Base-by-base conservation (phyloP, 64 coral and sea anemone genomes). In the Montipora sp. region DNA sequence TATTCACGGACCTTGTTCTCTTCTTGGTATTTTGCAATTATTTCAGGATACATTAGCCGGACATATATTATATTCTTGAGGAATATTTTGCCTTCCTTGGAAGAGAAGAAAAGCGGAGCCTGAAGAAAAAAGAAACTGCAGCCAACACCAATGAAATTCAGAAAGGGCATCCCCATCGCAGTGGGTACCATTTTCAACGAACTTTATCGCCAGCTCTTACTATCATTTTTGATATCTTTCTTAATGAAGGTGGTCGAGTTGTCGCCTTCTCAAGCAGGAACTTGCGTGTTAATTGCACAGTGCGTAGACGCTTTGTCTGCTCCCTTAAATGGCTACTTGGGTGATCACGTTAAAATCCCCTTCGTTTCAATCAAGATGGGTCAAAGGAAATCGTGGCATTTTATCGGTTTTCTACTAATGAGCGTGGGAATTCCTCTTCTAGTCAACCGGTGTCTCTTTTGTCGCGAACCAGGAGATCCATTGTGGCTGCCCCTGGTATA, bases 111-210 rank as follows among this genome's bases (percentile, higher is more conserved):
- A 36, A 36, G 1, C 1, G 1, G 36, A 36, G 36, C 36, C 36
- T 36, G 36, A 36, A 36, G 36, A 36, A 36, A 36, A 36, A 36
- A 36, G 36, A 36, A 36, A 36, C 36, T 36, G 36, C 36, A 36
- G 36, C 36, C 36, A 36, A 2, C 36, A 36, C 1, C 36, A 36
- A 36, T 69, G 18, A 69, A 69, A 13, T 5, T 69, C 16, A 69
- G n/a, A 5, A 13, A 69, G 76, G 23, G 82, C 0, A 68, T 85
- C 16, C 69, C 82, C 4, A 68, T 21, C 59, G 82, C 18, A 46
- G 82, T 85, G 7, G 82, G 82, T 5, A 85, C 27, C 55, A 27
- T 85, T 14, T 50, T 85, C 82, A 72, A 72, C 60, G 61, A 85
- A 7, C 13, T 68, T 21, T 67, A 20, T 22, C 82, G 82, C 23